These are phyloP conservation scores for Sinonovacula constricta DNA, from an alignment of 1,140 invertebrate species.

Conservation along the genomic window DNA sequence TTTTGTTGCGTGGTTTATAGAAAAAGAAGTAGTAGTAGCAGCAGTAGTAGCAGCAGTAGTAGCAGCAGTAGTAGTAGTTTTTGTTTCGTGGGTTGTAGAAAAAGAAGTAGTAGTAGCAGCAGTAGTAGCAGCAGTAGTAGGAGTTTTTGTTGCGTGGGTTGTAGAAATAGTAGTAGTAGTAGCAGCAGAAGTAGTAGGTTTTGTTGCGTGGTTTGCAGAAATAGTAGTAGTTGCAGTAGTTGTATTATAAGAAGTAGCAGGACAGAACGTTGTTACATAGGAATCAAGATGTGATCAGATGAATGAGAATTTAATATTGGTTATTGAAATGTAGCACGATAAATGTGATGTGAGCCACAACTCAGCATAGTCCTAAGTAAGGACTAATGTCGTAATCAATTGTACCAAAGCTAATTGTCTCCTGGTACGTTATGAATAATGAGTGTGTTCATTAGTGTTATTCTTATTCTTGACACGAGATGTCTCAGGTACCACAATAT, in stretches of 20 bases:
- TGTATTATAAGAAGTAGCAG: conserved; percentile 9
- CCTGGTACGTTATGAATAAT: no score
- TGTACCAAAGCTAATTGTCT: no score
- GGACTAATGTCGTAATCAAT: no score
- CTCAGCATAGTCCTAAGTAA: no score
- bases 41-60: conserved; percentile 23
- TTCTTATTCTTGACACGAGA: no score
- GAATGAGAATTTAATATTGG: no score
- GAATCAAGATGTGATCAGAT: no score
- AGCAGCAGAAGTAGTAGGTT: conserved; percentile 8
- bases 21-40: conserved; percentile 25
- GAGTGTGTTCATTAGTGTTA: no score
- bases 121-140: conserved; percentile 23
- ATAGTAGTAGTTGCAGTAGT: conserved; percentile 14
- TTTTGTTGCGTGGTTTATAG: not conserved
- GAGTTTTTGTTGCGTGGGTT: not conserved
- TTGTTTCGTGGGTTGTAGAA: conserved; percentile 2
- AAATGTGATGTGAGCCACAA: no score
- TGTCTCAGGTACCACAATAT: no score
- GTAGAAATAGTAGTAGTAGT: conserved; percentile 13
- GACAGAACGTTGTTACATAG: no score
- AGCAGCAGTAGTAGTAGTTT: conserved; percentile 18
- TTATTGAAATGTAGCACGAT: no score
- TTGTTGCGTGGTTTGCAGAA: not conserved
- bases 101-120: conserved; percentile 22